Evolutionary conservation across 23 tunicate species (phyloP).

Genomic region (Trididemnum clinides): DNA sequence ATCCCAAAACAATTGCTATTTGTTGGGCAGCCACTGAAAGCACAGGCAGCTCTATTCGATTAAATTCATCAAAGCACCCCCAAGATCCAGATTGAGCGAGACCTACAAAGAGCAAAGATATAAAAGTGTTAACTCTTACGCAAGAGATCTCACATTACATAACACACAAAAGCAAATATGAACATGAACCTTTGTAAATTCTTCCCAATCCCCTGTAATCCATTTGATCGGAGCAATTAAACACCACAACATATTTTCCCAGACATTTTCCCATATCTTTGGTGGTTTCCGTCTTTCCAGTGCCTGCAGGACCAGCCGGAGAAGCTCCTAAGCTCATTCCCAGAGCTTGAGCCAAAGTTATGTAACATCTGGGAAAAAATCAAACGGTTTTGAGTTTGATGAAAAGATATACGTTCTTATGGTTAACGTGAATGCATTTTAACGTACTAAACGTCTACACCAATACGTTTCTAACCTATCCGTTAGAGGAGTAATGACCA

Average conservation of each 20-base stretch:
- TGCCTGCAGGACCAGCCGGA: constrained; percentile 99
- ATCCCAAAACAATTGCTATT: constrained; percentile 85
- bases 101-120: constrained; percentile 21
- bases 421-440: too few species aligned
- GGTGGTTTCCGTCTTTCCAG: constrained; percentile 98
- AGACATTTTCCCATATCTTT: constrained; percentile 99
- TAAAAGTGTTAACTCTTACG: background rate
- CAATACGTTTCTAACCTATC: constrained; percentile 93
- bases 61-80: constrained; percentile 99
- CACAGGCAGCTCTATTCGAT: constrained; percentile 96
- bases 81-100: constrained; percentile 97
- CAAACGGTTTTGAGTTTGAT: too few species aligned
- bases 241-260: constrained; percentile 98
- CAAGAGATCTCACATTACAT: background rate
- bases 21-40: constrained; percentile 99
- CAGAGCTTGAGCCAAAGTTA: constrained; percentile 94
- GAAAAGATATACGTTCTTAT: too few species aligned
- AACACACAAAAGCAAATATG: background rate
- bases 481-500: constrained; percentile 94
- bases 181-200: constrained; percentile 80
- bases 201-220: constrained; percentile 96
- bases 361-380: constrained; percentile 90
- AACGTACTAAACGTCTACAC: too few species aligned
- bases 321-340: constrained; percentile 99
- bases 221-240: constrained; percentile 99